Evolutionary conservation across 2,888 invertebrate species (phyloP), one percentile per base, ranked within the genome.

Genomic region (Eledona agricola): DNA sequence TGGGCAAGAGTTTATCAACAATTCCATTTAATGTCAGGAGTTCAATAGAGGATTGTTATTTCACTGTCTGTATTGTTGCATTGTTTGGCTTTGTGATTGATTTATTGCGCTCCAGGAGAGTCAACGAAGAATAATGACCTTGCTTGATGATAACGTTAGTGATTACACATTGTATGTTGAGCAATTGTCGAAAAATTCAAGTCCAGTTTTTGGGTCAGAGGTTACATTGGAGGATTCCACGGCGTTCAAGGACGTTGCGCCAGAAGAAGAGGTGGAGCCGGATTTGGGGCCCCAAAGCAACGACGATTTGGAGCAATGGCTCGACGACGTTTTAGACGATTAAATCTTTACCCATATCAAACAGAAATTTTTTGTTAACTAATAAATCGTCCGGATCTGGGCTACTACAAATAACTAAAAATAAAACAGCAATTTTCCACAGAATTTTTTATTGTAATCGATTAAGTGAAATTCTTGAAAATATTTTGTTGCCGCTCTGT

Each of bases 1-100:
- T 58, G n/a, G 38, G 40, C 9, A 19, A 38, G 4, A 56, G 58
- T 29, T 31, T 58, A 6, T 19, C 50, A n/a, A 58, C 58, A 9
- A 20, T 58, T 11, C 53, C 56, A 10, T 56, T 56, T 19, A 17
- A 51, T 28, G 15, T 29, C 1, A 34, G 58, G 22, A 25, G 50
- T 6, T 43, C 43, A 4, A 51, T 58, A 10, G 53, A 40, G 3
- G 13, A 46, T 6, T 31, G 31, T 5, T 53, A 49, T 45, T 55
- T 57, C 35, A 38, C 49, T 12, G 57, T 57, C 29, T 29, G 29
- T 29, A 29, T 12, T n/a, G n/a, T n/a, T n/a, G n/a, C n/a, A n/a
- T n/a, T n/a, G n/a, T n/a, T n/a, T 31, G 23, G 45, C 37, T 19
- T 38, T 2, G 31, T 31, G n/a, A 32, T 32, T 2, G 10, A 2